These are phyloP conservation scores for Serranus cabrilla DNA, from an alignment of 2,797 vertebrate species.

Conservation along the genomic window DNA sequence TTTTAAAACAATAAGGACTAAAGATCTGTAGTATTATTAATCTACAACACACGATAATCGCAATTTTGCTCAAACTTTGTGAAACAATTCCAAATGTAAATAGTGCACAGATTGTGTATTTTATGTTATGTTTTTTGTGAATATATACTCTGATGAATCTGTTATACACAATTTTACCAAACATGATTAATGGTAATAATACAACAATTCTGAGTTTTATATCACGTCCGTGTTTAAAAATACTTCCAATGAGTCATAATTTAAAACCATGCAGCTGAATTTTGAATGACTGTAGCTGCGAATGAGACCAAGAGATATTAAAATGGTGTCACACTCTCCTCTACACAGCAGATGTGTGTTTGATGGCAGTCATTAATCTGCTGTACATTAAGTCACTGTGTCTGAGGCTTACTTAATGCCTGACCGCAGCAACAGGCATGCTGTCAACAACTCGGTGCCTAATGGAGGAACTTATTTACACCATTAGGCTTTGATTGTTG, in stretches of 20 bases:
- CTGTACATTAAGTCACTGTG: slow-evolving; percentile 69
- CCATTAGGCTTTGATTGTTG: slow-evolving; percentile 59
- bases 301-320: slow-evolving; percentile 50
- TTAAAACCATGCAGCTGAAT: slow-evolving; percentile 42
- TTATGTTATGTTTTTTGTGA: no score
- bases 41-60: no score
- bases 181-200: not conserved
- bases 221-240: slow-evolving; percentile 7
- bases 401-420: slow-evolving; percentile 65
- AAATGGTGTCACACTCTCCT: slow-evolving; percentile 33
- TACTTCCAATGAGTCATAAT: slow-evolving; percentile 35
- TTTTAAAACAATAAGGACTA: not conserved
- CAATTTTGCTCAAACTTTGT: no score
- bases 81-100: no score
- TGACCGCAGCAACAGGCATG: slow-evolving; percentile 64
- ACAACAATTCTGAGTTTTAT: slow-evolving; percentile 12
- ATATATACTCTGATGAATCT: no score
- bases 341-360: slow-evolving; percentile 69
- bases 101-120: no score
- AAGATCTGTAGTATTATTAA: no score
- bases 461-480: slow-evolving; percentile 70
- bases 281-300: slow-evolving; percentile 32
- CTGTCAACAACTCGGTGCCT: slow-evolving; percentile 58
- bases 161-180: no score
- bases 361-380: slow-evolving; percentile 77